Percentiles rank a stretch among this genome's conserved stretches.
These are phyloP conservation scores for Burhinus oedicnemus DNA, from an alignment of 2,113 vertebrate species.

Conservation along the genomic window DNA sequence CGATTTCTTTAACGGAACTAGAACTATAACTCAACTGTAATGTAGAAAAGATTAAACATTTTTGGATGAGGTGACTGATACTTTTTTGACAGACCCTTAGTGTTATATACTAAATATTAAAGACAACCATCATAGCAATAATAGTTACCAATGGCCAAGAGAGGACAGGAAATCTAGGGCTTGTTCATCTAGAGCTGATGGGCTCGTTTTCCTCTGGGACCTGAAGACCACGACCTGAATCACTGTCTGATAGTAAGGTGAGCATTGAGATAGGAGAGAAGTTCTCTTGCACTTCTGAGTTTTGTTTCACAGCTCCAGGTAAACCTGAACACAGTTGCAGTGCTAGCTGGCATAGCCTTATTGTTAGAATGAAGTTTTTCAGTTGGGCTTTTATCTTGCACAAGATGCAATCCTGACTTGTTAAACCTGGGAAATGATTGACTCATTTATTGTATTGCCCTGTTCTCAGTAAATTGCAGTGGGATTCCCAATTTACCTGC, in stretches of 20 bases:
- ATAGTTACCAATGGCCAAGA: not conserved
- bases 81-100: not conserved
- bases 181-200: not conserved
- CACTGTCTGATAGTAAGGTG: not conserved
- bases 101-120: not conserved
- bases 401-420: conserved; percentile 10
- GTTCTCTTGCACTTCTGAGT: not conserved
- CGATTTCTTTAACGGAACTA: not conserved
- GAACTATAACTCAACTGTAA: conserved; percentile 1
- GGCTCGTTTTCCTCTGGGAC: not conserved
- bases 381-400: conserved; percentile 2
- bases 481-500: conserved; percentile 47
- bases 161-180: not conserved
- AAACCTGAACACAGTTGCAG: not conserved
- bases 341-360: not conserved
- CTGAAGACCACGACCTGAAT: not conserved
- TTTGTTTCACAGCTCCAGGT: not conserved
- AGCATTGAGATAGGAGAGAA: not conserved
- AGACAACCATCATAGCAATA: not conserved
- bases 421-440: conserved; percentile 24
- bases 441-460: conserved; percentile 1
- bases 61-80: conserved; percentile 3
- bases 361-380: not conserved
- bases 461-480: not conserved
- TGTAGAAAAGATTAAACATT: conserved; percentile 22